These are phyloP conservation scores for Nothoprocta perdicaria DNA, from an alignment of 2,113 vertebrate species.

Conservation along the genomic window DNA sequence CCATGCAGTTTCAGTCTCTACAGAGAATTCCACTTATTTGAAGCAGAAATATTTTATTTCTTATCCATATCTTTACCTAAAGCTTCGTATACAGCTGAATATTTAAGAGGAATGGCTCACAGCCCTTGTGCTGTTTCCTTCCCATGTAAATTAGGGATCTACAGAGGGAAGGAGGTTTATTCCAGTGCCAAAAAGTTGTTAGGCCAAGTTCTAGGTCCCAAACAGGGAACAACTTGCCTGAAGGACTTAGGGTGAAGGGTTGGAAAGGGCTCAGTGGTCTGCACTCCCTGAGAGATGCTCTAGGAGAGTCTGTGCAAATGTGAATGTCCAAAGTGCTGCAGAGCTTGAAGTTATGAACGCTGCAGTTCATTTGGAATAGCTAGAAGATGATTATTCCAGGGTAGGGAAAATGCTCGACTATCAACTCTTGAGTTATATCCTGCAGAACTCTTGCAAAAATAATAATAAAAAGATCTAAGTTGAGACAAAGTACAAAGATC, in stretches of 20 bases:
- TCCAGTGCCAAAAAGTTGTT: background rate
- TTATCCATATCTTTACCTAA: background rate
- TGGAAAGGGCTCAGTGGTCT: background rate
- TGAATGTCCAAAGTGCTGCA: background rate
- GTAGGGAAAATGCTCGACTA: background rate
- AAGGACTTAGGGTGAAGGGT: background rate
- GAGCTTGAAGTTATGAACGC: background rate
- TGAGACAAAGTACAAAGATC: background rate
- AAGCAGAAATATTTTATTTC: accelerated
- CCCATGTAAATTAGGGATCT: background rate
- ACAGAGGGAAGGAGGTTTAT: background rate
- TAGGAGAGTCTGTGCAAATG: background rate
- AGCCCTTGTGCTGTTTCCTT: background rate
- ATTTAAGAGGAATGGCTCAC: background rate
- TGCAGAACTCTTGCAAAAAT: background rate
- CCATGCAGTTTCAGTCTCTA: background rate
- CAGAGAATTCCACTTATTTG: background rate
- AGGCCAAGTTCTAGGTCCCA: background rate
- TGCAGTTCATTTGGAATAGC: background rate
- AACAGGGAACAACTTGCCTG: background rate
- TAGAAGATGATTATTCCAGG: background rate
- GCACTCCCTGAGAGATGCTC: background rate
- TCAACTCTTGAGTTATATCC: background rate
- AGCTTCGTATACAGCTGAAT: background rate
- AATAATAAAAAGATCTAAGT: background rate